Base-by-base conservation (phyloP, 2,888 invertebrate genomes). In the Cosmorhoe ocellata region DNA sequence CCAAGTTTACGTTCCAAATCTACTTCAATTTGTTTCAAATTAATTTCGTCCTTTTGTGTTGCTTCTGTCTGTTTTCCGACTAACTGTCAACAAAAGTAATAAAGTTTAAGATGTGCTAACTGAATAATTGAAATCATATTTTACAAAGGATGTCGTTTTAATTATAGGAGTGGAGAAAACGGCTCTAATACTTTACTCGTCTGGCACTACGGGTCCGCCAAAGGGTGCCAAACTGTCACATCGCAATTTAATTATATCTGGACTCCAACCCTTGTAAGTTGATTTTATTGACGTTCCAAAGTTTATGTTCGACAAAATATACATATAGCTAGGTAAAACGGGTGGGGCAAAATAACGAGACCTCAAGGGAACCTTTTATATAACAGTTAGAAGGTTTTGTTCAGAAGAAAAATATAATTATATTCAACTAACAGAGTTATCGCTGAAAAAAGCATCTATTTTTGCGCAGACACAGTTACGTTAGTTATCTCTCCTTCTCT, bases 171-270 rank as follows among this genome's bases (percentile, higher is more conserved):
- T 58, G 38, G 39, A 59, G 47, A 66, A 67, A 57, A 73, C 72
- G n/a, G 74, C 71, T 36, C 63, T 81, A 50, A 80, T 84, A 63
- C 67, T 84, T 30, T 84, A 85, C 62, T 84, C 82, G 26, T 85
- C 83, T 14, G 86, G 84, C 43, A 86, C 85, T 33, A 84, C 83
- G 6, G 82, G 85, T 5, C 61, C 71, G 30, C 77, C 84, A 8
- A 81, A 83, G 70, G 84, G 83, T 55, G 81, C 70, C 14, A 80
- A 74, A 57, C 56, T 83, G 59, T 77, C 76, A 47, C 80, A 84
- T 64, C 66, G 67, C n/a, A 80, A 79, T 70, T 68, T 84, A 58
- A 79, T 83, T 37, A 67, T 69, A 14, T 10, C 64, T 39, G 63
- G 56, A 37, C 67, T 67, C 34, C 77, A 77, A 63, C 63, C 71